Evolutionary conservation across 2,113 vertebrate species (phyloP).

Genomic region (Pteruthius melanotis): DNA sequence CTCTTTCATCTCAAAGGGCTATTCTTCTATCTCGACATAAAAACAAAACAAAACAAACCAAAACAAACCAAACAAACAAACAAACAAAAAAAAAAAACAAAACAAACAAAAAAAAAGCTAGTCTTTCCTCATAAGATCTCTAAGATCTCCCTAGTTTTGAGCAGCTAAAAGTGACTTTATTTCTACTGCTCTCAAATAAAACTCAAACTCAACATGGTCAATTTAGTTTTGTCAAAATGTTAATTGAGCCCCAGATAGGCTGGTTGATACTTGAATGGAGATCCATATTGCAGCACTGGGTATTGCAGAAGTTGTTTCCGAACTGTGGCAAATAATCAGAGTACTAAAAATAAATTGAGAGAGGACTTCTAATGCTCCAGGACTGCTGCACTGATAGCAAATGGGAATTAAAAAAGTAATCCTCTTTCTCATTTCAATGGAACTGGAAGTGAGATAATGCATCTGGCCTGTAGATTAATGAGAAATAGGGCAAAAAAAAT

Average conservation of each 20-base stretch:
- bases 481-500: neutral
- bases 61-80: no score
- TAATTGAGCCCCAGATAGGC: neutral
- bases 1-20: neutral
- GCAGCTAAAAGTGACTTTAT: neutral
- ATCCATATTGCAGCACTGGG: neutral
- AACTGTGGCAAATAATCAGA: neutral
- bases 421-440: neutral
- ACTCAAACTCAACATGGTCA: neutral
- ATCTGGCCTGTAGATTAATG: neutral
- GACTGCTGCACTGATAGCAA: neutral
- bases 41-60: no score
- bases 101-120: neutral
- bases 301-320: conserved; percentile 1
- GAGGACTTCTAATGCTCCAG: neutral
- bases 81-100: no score
- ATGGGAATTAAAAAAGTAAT: neutral
- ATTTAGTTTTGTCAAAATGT: neutral
- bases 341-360: neutral
- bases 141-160: neutral
- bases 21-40: neutral
- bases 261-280: neutral
- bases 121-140: neutral
- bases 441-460: neutral
- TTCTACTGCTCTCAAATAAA: neutral